Evolutionary conservation across 2,888 invertebrate species (phyloP).

Genomic region (Phasia obesa): DNA sequence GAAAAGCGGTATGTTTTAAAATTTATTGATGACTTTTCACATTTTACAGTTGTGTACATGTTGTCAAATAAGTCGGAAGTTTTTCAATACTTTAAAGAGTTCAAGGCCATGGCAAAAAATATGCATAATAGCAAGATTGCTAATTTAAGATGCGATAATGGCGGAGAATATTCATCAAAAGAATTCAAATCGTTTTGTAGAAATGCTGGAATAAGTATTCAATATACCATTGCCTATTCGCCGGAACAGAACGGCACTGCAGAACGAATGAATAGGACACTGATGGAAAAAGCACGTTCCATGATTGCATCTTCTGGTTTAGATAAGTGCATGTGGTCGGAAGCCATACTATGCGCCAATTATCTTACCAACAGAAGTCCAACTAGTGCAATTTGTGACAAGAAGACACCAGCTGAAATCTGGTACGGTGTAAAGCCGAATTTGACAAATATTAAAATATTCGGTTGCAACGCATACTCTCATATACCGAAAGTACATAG

Average conservation of each 20-base stretch:
- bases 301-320: background rate
- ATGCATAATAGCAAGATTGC: background rate
- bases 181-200: conserved; percentile 7
- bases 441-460: too few relatives aligned
- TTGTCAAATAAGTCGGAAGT: conserved; percentile 3
- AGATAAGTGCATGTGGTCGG: background rate
- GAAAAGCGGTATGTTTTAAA: too few relatives aligned
- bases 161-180: conserved; percentile 1
- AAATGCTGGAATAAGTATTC: conserved; percentile 2
- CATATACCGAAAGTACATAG: conserved; percentile 2
- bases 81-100: background rate
- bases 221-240: background rate
- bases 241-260: conserved; percentile 14
- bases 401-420: conserved; percentile 2
- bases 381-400: conserved; percentile 6
- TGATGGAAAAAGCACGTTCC: conserved; percentile 12
- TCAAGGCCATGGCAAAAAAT: background rate
- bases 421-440: background rate
- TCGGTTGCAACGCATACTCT: background rate
- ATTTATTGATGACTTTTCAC: too few relatives aligned
- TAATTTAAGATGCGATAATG: conserved; percentile 3
- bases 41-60: background rate
- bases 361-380: conserved; percentile 11
- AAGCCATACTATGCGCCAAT: background rate
- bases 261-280: conserved; percentile 9